These are phyloP conservation scores for Anas platyrhynchos DNA, from an alignment of 2,113 vertebrate genomes.

Conservation along the genomic window DNA sequence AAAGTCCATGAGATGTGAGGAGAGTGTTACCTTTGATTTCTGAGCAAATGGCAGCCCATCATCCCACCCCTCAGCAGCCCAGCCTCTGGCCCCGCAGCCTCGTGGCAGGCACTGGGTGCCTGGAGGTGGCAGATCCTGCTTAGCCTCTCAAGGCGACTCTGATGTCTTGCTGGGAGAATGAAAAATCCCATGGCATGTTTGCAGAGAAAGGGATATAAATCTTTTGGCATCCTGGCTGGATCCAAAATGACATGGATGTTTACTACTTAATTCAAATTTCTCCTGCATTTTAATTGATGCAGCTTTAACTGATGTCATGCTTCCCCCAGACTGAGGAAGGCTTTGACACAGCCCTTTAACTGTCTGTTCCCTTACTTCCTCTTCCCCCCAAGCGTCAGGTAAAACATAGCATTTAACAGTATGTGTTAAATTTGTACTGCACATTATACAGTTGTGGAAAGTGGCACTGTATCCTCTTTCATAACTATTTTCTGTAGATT, in stretches of 20 bases:
- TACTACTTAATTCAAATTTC: background rate
- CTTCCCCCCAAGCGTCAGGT: background rate
- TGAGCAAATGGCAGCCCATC: background rate
- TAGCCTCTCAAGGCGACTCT: background rate
- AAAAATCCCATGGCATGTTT: background rate
- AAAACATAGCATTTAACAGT: background rate
- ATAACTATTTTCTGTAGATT: background rate
- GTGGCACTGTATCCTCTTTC: background rate
- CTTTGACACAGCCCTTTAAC: background rate
- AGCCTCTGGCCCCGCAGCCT: fast-evolving
- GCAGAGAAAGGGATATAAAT: background rate
- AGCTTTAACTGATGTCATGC: background rate
- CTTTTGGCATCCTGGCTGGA: background rate
- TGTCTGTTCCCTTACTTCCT: background rate
- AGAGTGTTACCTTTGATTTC: background rate
- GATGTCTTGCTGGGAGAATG: background rate
- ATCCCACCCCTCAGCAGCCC: background rate
- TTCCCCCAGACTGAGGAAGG: background rate
- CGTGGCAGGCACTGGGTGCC: background rate
- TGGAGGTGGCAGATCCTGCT: background rate
- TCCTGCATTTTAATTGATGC: background rate
- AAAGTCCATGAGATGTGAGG: background rate
- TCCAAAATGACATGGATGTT: background rate
- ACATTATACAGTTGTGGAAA: background rate
- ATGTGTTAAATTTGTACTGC: background rate